phyloP scores from a whole-genome alignment of 2,113 vertebrate species.

The Patagioenas fasciata region DNA sequence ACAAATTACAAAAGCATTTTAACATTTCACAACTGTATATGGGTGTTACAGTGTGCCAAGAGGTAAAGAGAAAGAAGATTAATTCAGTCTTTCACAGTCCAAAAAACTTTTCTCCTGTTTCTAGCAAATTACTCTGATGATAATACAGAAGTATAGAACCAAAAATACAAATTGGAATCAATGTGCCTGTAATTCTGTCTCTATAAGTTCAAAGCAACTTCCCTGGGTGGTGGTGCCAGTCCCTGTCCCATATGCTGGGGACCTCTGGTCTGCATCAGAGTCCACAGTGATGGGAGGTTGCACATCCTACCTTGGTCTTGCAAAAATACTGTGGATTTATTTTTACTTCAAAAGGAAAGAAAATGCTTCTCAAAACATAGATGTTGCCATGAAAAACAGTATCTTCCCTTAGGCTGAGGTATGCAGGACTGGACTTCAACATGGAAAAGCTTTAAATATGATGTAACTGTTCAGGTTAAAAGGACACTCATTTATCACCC shows the following conservation, averaged over 20 bases:
- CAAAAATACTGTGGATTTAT: not conserved
- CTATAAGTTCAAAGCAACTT: not conserved
- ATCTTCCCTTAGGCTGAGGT: not conserved
- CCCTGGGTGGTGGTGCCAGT: not conserved
- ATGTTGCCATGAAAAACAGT: not conserved
- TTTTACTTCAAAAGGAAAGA: not conserved
- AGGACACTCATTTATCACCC: not conserved
- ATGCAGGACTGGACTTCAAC: not conserved
- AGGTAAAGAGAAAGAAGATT: not conserved
- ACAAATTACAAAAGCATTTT: not conserved
- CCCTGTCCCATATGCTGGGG: not conserved
- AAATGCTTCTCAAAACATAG: not conserved
- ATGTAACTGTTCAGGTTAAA: not conserved
- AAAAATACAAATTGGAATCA: not conserved
- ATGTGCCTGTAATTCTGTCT: not conserved
- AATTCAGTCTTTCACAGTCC: not conserved
- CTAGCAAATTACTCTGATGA: not conserved
- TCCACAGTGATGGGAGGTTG: not conserved
- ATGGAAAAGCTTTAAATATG: not conserved
- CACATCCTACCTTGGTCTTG: not conserved
- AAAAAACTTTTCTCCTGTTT: not conserved
- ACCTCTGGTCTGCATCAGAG: not conserved
- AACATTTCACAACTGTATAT: not conserved
- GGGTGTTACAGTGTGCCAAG: not conserved
- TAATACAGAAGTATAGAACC: not conserved